Evolutionary conservation across 1,140 invertebrate genomes (phyloP), one percentile per base, ranked within the genome.

Genomic region (Telenomus remus): DNA sequence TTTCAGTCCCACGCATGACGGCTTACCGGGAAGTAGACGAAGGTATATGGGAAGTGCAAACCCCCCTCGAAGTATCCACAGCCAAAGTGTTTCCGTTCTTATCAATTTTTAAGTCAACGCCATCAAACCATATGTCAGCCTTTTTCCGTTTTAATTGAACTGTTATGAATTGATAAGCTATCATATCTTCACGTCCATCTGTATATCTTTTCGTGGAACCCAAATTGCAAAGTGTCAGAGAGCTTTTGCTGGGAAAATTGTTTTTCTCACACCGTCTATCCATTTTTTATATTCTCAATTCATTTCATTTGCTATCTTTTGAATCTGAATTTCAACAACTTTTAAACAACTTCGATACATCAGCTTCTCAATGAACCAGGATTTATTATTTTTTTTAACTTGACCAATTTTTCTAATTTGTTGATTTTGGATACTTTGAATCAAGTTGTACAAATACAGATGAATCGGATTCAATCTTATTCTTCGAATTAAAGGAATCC

Each of bases 61-160:
- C 85, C 86, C 85, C 86, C 86, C 85, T 86, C 85, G 85, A 86
- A 88, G 83, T 81, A 79, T 78, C 80, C 76, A 70, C 51, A 56
- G 59, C 49, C 71, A 70, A 79, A 80, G 68, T 71, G 77, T 70
- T 79, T 76, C 72, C 69, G 79, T 71, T 51, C 66, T 81, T 82
- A 82, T 81, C 79, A 75, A 64, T 64, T 69, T 50, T 66, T 59
- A 68, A 70, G 66, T 80, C 66, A 48, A 65, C 48, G 56, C 47
- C 35, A 74, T 75, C 72, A 51, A 55, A 61, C 83, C 84, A 86
- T 86, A 86, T 88, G 85, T 82, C 80, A 80, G 71, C 9, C 54
- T 61, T 46, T 66, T 68, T 74, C 61, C 54, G 53, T 39, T 33
- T 42, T 76, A 79, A 79, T 78, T 76, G 75, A 72, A 69, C 72